Percentiles rank a stretch among this genome's conserved stretches.
Conservation (phyloP, 2,888 invertebrate genomes). For the Nudaria mundana region DNA sequence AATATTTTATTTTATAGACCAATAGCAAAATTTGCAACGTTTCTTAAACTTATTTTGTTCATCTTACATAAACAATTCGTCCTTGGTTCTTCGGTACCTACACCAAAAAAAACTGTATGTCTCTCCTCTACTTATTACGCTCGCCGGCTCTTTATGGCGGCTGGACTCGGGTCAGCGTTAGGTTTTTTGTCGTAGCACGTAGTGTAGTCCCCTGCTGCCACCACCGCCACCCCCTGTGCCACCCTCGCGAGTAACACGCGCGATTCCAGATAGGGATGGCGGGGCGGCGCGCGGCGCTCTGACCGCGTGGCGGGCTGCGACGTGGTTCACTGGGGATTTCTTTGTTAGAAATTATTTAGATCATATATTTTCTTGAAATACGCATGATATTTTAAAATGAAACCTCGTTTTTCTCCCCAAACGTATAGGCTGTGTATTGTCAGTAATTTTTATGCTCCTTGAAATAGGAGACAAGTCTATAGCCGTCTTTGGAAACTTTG, state of each 20-base stretch:
- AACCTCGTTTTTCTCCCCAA: too few species aligned
- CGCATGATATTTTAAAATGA: too few species aligned
- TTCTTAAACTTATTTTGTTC: too few species aligned
- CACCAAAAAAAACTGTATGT: constrained; percentile 7
- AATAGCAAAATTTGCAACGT: too few species aligned
- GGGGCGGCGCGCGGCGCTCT: too few species aligned
- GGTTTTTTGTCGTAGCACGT: constrained; percentile 73
- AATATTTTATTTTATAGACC: too few species aligned
- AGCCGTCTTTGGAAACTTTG: too few species aligned
- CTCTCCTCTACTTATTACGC: constrained; percentile 51
- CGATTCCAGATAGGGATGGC: constrained; percentile 55
- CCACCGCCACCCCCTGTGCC: constrained; percentile 27
- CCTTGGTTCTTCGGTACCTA: constrained; percentile 23
- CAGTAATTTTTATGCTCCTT: too few species aligned
- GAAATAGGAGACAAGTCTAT: too few species aligned
- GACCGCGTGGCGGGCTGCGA: constrained; percentile 29
- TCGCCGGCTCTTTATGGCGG: constrained; percentile 65
- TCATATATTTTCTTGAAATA: too few species aligned
- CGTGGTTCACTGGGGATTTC: constrained; percentile 10
- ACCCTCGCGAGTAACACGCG: constrained; percentile 55
- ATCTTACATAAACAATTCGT: constrained; percentile 7
- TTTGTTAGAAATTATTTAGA: constrained; percentile 3
- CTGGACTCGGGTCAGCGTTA: constrained; percentile 66
- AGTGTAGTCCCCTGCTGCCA: constrained; percentile 47
- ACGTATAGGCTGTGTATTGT: too few species aligned